phyloP scores from a whole-genome alignment of 2,888 invertebrate genomes.

The Drosophila prolongata region DNA sequence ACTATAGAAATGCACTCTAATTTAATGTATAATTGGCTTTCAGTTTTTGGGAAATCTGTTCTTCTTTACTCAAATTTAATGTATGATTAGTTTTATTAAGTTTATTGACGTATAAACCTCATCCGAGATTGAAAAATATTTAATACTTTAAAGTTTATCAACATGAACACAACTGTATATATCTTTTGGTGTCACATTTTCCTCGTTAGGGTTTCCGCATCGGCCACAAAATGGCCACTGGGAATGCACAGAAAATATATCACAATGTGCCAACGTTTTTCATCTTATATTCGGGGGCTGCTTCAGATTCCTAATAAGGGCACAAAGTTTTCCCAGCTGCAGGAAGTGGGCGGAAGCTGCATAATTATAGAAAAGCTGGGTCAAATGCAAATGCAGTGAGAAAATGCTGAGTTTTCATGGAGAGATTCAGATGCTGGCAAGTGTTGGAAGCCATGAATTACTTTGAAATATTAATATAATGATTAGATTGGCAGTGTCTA shows the following conservation, averaged over 20 bases:
- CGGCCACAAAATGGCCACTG: constrained; percentile 23
- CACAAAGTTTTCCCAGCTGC: constrained; percentile 35
- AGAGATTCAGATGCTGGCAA: background rate
- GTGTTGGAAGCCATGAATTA: constrained; percentile 22
- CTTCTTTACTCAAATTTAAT: too few relatives aligned
- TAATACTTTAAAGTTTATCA: background rate
- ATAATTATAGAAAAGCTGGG: constrained; percentile 59
- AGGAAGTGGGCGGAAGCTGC: constrained; percentile 28
- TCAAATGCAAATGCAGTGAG: constrained; percentile 55
- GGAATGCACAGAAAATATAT: constrained; percentile 39
- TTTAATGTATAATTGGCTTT: too few relatives aligned
- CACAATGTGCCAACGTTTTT: constrained; percentile 35
- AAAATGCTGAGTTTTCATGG: constrained; percentile 17
- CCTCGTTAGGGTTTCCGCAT: constrained; percentile 65
- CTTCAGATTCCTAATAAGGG: constrained; percentile 40
- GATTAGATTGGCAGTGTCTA: constrained; percentile 13
- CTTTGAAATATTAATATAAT: constrained; percentile 30
- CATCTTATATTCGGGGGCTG: constrained; percentile 8
- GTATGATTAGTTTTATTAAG: too few relatives aligned
- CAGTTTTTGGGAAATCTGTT: too few relatives aligned
- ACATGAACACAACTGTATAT: background rate
- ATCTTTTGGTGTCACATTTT: constrained; percentile 41
- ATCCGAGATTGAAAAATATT: too few relatives aligned
- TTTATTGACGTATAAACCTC: too few relatives aligned
- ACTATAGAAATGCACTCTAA: too few relatives aligned